Conservation (phyloP, 2,113 vertebrate genomes). For the Campylorhamphus procurvoides region DNA sequence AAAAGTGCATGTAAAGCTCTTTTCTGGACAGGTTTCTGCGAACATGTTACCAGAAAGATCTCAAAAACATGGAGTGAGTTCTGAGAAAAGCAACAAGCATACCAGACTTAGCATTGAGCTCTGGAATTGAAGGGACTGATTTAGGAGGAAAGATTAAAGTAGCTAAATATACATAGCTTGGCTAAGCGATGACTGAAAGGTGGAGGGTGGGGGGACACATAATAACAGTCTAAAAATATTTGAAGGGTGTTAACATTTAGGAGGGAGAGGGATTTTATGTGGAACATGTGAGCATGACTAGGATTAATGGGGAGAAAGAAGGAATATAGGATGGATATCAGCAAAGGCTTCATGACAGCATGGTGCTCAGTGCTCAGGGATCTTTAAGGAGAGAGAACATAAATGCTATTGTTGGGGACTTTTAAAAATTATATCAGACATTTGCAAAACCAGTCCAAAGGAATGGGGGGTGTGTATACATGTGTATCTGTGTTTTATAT, state of each 20-base stretch:
- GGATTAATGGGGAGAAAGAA: conserved; percentile 58
- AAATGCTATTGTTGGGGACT: not conserved
- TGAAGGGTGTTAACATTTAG: conserved; percentile 65
- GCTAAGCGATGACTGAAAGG: conserved; percentile 59
- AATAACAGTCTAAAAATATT: conserved; percentile 69
- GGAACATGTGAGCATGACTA: conserved; percentile 53
- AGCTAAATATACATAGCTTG: conserved; percentile 66
- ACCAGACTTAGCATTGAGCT: conserved; percentile 21
- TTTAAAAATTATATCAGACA: not conserved
- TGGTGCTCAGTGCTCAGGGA: not conserved
- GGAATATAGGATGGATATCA: not conserved
- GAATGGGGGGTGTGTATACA: accelerated
- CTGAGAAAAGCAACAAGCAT: conserved; percentile 22
- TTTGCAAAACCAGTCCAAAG: not conserved
- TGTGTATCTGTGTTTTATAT: not conserved
- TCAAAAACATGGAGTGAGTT: conserved; percentile 7
- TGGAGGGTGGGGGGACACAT: conserved; percentile 41
- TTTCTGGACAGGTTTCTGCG: not conserved
- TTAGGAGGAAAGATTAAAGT: conserved; percentile 67
- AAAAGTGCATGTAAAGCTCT: not conserved
- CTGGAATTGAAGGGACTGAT: conserved; percentile 44
- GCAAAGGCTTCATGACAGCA: not conserved
- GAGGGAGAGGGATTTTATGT: conserved; percentile 47
- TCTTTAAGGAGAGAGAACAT: not conserved
- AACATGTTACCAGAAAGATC: not conserved